Evolutionary conservation across 2,888 invertebrate genomes (phyloP).

Genomic region (Ectropis crepuscularia): DNA sequence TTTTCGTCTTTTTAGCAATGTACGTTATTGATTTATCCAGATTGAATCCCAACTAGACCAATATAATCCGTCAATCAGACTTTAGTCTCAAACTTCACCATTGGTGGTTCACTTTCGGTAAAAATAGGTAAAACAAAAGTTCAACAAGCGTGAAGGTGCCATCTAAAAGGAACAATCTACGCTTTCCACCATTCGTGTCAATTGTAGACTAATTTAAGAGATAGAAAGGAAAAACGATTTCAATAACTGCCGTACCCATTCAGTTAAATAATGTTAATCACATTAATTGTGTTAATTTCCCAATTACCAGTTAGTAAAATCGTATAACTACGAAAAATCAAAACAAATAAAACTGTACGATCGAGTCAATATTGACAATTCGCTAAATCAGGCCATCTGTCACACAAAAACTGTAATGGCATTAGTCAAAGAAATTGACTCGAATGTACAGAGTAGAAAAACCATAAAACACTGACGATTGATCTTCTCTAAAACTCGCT

Average conservation of each 20-base stretch:
- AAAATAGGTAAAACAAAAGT: slow-evolving; percentile 24
- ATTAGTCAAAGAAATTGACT: slow-evolving; percentile 2
- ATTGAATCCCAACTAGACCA: slow-evolving; percentile 22
- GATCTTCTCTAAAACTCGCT: not conserved
- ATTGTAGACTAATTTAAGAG: slow-evolving; percentile 9
- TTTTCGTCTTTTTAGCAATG: too few relatives aligned
- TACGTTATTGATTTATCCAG: not conserved
- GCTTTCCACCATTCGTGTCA: slow-evolving; percentile 14
- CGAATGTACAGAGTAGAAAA: slow-evolving; percentile 12
- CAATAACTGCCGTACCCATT: slow-evolving; percentile 14
- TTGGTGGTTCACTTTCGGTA: too few relatives aligned
- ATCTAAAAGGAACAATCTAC: slow-evolving; percentile 21
- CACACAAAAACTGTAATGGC: not conserved
- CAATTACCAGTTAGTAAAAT: slow-evolving; percentile 18
- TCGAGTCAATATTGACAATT: not conserved
- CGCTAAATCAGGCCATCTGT: not conserved
- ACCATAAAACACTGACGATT: slow-evolving; percentile 8
- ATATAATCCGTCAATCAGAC: slow-evolving; percentile 12
- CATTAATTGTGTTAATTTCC: not conserved
- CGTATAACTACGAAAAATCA: slow-evolving; percentile 6
- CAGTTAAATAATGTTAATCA: too few relatives aligned
- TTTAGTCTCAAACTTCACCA: slow-evolving; percentile 19
- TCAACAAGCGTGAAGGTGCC: slow-evolving; percentile 38
- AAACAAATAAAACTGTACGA: slow-evolving; percentile 11
- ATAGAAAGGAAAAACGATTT: slow-evolving; percentile 14